Percentiles rank a stretch among this genome's conserved stretches.
Conservation (phyloP, 2,797 vertebrate genomes). For the Sciurus carolinensis region DNA sequence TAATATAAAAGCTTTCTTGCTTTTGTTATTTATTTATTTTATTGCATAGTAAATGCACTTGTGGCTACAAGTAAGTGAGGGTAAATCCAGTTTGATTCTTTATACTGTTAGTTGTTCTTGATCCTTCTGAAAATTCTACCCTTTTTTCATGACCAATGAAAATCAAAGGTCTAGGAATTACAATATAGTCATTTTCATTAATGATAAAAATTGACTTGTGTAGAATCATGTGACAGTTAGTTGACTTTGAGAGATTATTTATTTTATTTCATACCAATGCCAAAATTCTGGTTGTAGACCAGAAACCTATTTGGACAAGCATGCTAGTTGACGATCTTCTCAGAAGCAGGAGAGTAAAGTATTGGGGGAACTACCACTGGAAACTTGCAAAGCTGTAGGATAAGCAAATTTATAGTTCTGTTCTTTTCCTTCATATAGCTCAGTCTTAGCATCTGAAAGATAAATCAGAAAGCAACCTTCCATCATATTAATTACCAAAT, state of each 20-base stretch:
- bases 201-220: constrained; percentile 50
- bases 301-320: background rate
- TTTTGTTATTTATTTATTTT: constrained; percentile 10
- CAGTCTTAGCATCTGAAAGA: constrained; percentile 36
- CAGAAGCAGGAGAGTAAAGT: background rate
- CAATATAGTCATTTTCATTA: constrained; percentile 36
- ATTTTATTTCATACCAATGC: constrained; percentile 29
- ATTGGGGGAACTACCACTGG: too few relatives aligned
- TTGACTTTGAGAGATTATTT: constrained; percentile 11
- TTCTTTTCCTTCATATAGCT: background rate
- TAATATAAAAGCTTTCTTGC: background rate
- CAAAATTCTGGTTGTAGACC: constrained; percentile 29
- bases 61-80: background rate
- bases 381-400: constrained; percentile 11
- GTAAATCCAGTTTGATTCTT: background rate
- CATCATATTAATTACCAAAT: constrained; percentile 47
- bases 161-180: constrained; percentile 14
- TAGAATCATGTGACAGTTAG: constrained; percentile 9
- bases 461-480: background rate
- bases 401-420: background rate
- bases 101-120: background rate
- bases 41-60: background rate
- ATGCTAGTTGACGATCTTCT: constrained; percentile 3
- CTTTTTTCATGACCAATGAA: background rate
- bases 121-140: constrained; percentile 7